These are phyloP conservation scores for Sarcophaga peregrina DNA, from an alignment of 1,140 invertebrate species.

Conservation along the genomic window DNA sequence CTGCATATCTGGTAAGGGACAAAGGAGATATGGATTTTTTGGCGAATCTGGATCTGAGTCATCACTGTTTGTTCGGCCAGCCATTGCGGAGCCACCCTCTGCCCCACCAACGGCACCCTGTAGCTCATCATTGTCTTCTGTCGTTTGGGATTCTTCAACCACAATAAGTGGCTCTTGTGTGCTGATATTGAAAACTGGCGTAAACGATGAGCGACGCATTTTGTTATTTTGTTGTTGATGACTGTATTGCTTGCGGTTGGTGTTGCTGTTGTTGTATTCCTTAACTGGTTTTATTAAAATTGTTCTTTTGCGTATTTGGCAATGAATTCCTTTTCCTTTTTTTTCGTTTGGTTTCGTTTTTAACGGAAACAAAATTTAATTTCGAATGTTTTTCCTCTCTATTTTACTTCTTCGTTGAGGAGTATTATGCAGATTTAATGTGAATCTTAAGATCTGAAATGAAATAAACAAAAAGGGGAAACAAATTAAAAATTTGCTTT, in stretches of 20 bases:
- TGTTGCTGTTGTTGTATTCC: too few species aligned
- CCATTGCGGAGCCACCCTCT: constrained; percentile 58
- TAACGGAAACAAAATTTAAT: too few species aligned
- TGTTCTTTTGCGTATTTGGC: too few species aligned
- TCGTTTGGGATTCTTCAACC: constrained; percentile 76
- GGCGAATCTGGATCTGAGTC: constrained; percentile 77
- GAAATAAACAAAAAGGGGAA: too few species aligned
- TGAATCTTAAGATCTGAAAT: too few species aligned
- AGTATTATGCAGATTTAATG: too few species aligned
- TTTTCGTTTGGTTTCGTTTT: too few species aligned
- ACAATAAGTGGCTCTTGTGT: constrained; percentile 80
- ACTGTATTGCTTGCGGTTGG: neutral
- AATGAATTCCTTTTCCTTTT: too few species aligned
- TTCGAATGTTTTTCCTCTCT: too few species aligned
- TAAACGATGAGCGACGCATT: constrained; percentile 69
- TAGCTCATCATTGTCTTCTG: constrained; percentile 70
- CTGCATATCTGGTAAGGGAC: constrained; percentile 76
- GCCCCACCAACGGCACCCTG: constrained; percentile 65
- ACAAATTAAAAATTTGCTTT: too few species aligned
- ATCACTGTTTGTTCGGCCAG: constrained; percentile 59
- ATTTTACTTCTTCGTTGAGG: too few species aligned
- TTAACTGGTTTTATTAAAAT: too few species aligned
- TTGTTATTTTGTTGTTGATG: constrained; percentile 44
- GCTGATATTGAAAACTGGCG: constrained; percentile 68
- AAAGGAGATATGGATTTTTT: constrained; percentile 81